Percentiles rank a stretch among this genome's conserved stretches.
These are phyloP conservation scores for Drymonia ruficornis DNA, from an alignment of 2,888 invertebrate genomes.

Conservation along the genomic window DNA sequence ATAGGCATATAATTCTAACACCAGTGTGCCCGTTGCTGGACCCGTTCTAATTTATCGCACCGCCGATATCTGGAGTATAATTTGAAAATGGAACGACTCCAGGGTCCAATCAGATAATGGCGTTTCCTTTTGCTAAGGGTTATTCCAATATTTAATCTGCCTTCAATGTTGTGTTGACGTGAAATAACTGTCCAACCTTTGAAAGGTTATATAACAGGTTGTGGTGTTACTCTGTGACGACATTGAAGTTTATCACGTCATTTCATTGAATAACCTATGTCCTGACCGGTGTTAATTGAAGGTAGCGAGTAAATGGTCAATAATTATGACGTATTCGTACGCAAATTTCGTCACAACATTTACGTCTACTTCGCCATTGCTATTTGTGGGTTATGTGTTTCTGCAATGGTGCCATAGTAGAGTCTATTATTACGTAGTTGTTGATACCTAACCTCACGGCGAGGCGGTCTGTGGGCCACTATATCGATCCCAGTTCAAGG, in stretches of 20 bases:
- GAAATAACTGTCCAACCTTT: too few species aligned
- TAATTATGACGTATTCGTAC: background rate
- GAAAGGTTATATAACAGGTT: too few species aligned
- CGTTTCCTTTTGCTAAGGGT: constrained; percentile 4
- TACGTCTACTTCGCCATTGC: background rate
- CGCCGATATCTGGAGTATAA: constrained; percentile 7
- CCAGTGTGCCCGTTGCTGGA: too few species aligned
- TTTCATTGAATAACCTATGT: background rate
- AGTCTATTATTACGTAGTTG: constrained; percentile 16
- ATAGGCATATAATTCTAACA: too few species aligned
- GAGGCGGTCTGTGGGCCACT: constrained; percentile 37
- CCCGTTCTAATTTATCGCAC: constrained; percentile 23
- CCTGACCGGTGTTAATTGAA: background rate
- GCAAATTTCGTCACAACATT: background rate
- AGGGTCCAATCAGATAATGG: constrained; percentile 27
- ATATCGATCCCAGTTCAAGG: constrained; percentile 65
- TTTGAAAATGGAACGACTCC: constrained; percentile 20
- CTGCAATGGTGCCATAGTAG: background rate
- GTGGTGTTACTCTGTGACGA: too few species aligned
- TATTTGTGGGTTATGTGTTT: constrained; percentile 11
- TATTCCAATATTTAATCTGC: too few species aligned
- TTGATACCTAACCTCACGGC: constrained; percentile 32
- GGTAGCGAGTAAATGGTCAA: background rate
- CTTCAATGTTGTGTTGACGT: too few species aligned
- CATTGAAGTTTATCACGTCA: background rate